Base-by-base conservation (phyloP, 1,140 invertebrate genomes). In the Procambarus clarkii region DNA sequence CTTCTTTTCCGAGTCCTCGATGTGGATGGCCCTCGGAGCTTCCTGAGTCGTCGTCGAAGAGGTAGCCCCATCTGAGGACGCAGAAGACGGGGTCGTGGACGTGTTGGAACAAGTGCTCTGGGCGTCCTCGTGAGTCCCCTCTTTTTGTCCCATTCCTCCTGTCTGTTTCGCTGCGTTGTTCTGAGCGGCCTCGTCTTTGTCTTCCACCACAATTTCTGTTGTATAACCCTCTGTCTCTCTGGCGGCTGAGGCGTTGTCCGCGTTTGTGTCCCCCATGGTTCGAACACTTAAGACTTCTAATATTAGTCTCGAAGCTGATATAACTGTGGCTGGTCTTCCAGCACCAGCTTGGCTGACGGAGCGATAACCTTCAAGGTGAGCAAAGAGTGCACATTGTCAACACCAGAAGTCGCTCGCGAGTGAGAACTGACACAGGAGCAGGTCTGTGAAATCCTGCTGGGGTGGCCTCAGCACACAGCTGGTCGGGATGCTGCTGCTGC, bases 1-100 rank as follows among this genome's bases (percentile, higher is more conserved):
- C 71, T 89, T 81, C 79, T 83, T 89, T 21, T 83, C 87, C 48
- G 87, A 89, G 64, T 89, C 87, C 34, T 89, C 87, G 15, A 89
- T 89, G 24, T 82, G 80, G 69, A 89, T 81, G 69, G 50, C 58
- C 58, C 81, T 83, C 34, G 58, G 45, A 60, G 81, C 81, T 15
- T 46, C 81, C 24, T 69, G 24, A 2, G 24, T 15, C 24, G 81
- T 69, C 7, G 81, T 8, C 2, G 74, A 58, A 5, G 48, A 9
- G 48, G n/a, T 54, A 13, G 50, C 24, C 1, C 7, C 46, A 0
- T 34, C 46, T 18, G 74, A 78, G 8, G 74, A 18, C 15, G 84
- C 54, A 18, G 60, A 64, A 24, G 84, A 86, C 3, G 71, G 21
- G 2, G 15, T 64, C 76, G 85, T 60, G 74, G 71, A 77, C 13